Base-by-base conservation (phyloP, 2,113 vertebrate genomes). In the Chascanopsetta lugubris region DNA sequence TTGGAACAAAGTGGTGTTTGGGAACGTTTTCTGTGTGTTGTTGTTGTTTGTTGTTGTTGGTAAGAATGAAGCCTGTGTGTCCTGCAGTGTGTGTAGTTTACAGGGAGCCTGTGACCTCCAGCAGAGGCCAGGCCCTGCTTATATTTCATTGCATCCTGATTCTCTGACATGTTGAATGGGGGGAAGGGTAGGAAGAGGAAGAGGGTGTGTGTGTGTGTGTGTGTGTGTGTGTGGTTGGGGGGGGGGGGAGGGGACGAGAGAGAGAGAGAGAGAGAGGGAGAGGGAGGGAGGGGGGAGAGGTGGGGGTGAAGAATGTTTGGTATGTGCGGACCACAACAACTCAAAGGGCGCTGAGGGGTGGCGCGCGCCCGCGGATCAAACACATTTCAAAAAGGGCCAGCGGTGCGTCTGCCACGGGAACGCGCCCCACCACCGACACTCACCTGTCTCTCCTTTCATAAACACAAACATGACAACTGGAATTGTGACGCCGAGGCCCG, bases 281-380 rank as follows among this genome's bases (percentile, higher is more conserved):
- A 64, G 68, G 79, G 81, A 80, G 82, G 80, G 83, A 71, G 81
- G 83, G 80, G 90, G 83, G 80, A 90, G 87, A 71, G 87, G 88
- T 85, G 90, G 90, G 89, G 88, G 83, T 86, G 86, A 91, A 90
- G 91, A 93, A 93, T 93, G 90, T 89, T 89, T 90, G 91, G 91
- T 90, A 93, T 93, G 91, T 80, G 81, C 89, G 86, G 85, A 61
- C 85, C 89, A 85, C 42, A 70, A 80, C 81, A 90, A 78, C 79
- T 66, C 66, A 51, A 72, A 62, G 79, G 67, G 76, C 61, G 80
- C 56, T 38, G 57, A 55, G 74, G 17, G 71, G 64, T 62, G 18
- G 13, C 5, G 17, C 48, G 40, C 48, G 48, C 43, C 15, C 17
- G 1, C 26, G 48, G 69, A 77, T 46, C 8, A 17, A 57, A 26